Conservation (phyloP, 2,888 invertebrate genomes). For the Epistrophe grossulariae region DNA sequence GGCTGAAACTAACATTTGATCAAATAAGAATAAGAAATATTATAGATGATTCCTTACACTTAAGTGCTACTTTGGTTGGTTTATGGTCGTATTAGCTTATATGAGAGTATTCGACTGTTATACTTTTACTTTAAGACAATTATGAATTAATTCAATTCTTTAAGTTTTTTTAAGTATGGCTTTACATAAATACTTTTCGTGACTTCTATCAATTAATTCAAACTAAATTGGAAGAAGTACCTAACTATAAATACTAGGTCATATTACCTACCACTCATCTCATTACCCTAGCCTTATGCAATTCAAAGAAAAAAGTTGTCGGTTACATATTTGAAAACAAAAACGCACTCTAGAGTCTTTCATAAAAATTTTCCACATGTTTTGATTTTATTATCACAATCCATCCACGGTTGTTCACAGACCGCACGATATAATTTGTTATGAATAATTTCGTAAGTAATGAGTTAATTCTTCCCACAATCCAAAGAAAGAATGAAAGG, state of each 20-base stretch:
- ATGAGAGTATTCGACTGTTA: no score
- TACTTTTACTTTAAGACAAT: no score
- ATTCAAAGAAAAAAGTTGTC: background rate
- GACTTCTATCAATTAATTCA: constrained; percentile 5
- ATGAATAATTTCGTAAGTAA: constrained; percentile 58
- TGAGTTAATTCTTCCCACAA: constrained; percentile 49
- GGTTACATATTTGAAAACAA: constrained; percentile 18
- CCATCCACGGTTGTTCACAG: constrained; percentile 41
- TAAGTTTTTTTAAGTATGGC: background rate
- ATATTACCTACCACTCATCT: background rate
- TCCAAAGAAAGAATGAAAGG: background rate
- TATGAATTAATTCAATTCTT: no score
- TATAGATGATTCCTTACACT: no score
- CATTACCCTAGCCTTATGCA: constrained; percentile 1
- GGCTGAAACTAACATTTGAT: no score
- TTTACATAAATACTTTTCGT: background rate
- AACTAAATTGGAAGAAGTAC: background rate
- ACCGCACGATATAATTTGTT: constrained; percentile 54
- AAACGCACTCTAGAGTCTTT: constrained; percentile 21
- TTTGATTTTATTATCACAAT: constrained; percentile 24
- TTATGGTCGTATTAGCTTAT: no score
- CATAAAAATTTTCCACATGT: constrained; percentile 19
- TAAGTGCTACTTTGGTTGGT: no score
- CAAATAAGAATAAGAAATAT: no score
- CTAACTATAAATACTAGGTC: constrained; percentile 18